Conservation (phyloP, 2,113 vertebrate species). For the Melanostigma gelatinosum region DNA sequence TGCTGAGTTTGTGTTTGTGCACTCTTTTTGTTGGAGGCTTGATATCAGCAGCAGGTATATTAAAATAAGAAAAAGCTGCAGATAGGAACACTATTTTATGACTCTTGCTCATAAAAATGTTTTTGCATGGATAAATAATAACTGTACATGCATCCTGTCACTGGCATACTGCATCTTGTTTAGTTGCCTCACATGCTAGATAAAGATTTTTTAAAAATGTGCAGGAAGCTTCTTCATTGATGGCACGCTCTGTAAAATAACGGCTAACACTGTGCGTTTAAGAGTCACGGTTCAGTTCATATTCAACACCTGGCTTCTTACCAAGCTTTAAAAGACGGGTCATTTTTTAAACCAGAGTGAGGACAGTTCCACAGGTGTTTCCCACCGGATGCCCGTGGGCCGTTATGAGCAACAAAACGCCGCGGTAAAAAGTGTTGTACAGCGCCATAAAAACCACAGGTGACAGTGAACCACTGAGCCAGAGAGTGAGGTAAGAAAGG, state of each 20-base stretch:
- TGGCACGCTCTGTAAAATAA: background rate
- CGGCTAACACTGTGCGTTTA: background rate
- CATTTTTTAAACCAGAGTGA: slow-evolving; percentile 10
- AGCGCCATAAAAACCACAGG: slow-evolving; percentile 42
- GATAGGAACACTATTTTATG: background rate
- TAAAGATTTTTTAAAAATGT: background rate
- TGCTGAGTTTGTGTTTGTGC: slow-evolving; percentile 53
- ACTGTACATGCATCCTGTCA: background rate
- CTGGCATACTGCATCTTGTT: background rate
- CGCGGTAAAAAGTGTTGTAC: slow-evolving; percentile 28
- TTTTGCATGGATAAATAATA: background rate
- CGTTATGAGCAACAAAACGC: slow-evolving; percentile 32
- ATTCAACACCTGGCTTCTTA: background rate
- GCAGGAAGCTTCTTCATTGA: background rate
- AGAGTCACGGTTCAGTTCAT: background rate
- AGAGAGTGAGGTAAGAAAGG: background rate
- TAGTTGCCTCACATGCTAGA: background rate
- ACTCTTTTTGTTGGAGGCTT: slow-evolving; percentile 20
- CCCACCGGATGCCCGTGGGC: background rate
- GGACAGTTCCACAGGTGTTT: slow-evolving; percentile 1
- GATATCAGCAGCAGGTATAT: slow-evolving; percentile 23
- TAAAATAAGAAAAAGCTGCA: slow-evolving; percentile 6
- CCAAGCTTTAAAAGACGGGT: background rate
- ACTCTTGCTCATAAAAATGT: background rate
- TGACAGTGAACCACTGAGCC: slow-evolving; percentile 32